phyloP scores from a whole-genome alignment of 2,113 vertebrate genomes.

The Rhizomys pruinosus region DNA sequence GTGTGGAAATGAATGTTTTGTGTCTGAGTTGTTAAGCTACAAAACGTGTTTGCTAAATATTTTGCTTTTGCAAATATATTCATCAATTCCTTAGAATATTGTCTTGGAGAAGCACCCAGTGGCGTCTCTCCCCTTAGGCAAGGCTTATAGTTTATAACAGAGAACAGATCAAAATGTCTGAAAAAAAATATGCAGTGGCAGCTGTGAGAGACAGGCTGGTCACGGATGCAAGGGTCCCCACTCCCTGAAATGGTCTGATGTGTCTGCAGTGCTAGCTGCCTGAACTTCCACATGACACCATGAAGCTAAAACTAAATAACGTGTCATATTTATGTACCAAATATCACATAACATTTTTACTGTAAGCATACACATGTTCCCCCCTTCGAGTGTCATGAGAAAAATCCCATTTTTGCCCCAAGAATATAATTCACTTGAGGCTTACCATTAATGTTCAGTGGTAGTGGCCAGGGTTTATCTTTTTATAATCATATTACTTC shows the following conservation, averaged over 20 bases:
- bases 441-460: background rate
- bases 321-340: background rate
- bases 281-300: background rate
- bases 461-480: background rate
- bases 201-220: background rate
- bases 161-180: background rate
- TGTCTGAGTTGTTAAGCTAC: constrained; percentile 56
- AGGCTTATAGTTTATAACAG: background rate
- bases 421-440: constrained; percentile 26
- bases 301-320: background rate
- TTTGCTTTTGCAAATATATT: constrained; percentile 37
- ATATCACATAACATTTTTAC: background rate
- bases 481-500: constrained; percentile 36
- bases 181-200: background rate
- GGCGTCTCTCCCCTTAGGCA: background rate
- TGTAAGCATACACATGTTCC: background rate
- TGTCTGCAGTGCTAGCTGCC: background rate
- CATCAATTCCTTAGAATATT: constrained; percentile 51
- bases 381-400: constrained; percentile 17
- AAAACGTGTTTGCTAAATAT: constrained; percentile 49
- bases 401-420: background rate
- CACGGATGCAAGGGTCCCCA: fast-evolving
- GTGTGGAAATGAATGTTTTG: constrained; percentile 58
- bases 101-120: constrained; percentile 29
- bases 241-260: background rate